phyloP scores from a whole-genome alignment of 2,797 vertebrate species.

The Peromyscus nudipes region DNA sequence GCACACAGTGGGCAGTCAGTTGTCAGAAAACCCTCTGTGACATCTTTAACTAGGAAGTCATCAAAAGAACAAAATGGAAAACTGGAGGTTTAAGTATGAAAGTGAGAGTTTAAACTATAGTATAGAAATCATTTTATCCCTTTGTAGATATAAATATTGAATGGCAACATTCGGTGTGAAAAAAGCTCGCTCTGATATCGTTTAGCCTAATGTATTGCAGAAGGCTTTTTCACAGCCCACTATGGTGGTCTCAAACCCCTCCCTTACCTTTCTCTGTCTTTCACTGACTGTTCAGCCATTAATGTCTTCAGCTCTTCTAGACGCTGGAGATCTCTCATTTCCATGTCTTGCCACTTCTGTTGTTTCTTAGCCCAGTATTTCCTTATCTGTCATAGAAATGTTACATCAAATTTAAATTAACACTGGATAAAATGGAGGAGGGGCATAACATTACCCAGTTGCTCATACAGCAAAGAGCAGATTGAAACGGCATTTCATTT shows the following conservation, averaged over 20 bases:
- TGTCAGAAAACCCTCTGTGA: constrained; percentile 38
- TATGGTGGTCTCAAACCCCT: constrained; percentile 37
- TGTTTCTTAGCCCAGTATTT: constrained; percentile 93
- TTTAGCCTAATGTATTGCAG: constrained; percentile 27
- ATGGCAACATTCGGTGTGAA: constrained; percentile 31
- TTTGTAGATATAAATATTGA: constrained; percentile 60
- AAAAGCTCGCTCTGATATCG: constrained; percentile 22
- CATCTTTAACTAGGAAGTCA: constrained; percentile 34
- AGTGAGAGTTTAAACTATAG: constrained; percentile 56
- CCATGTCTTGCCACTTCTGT: constrained; percentile 90
- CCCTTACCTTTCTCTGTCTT: constrained; percentile 94
- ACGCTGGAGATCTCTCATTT: constrained; percentile 89
- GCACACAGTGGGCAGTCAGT: constrained; percentile 16
- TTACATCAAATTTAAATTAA: constrained; percentile 76
- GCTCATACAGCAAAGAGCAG: constrained; percentile 30
- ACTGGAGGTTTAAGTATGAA: constrained; percentile 40
- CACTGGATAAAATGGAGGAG: constrained; percentile 33
- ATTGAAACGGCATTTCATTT: constrained; percentile 68
- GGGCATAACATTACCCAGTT: not conserved
- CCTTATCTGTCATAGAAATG: constrained; percentile 90
- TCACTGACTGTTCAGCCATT: constrained; percentile 93
- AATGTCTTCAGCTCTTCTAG: constrained; percentile 91
- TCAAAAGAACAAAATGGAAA: constrained; percentile 51
- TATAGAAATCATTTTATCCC: constrained; percentile 31
- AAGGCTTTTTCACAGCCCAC: not conserved